Evolutionary conservation across 1,140 invertebrate genomes (phyloP), one percentile per base, ranked within the genome.

Genomic region (Whitmania pigra): DNA sequence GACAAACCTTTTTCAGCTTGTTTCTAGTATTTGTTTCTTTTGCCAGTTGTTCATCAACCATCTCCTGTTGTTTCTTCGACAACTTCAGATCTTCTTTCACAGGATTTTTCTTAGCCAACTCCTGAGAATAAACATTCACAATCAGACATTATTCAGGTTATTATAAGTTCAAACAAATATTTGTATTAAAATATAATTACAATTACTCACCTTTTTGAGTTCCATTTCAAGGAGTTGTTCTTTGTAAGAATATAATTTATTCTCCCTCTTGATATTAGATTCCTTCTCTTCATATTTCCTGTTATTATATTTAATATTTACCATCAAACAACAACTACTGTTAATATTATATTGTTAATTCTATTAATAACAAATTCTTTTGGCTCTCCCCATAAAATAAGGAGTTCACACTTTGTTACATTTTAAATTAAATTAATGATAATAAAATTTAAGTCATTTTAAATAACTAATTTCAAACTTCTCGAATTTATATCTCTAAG

Each of bases 201-300:
- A 13, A 72, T 67, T 72, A 11, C n/a, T 40, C 40, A 13, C 83
- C 78, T 92, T 88, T 53, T 90, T 85, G 49, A 98, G 82, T 78
- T 94, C 90, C 71, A 96, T 81, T 80, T 97, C 95, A 79, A 95
- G 94, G 77, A 95, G 84, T 80, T 98, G 95, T 77, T 98, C 95
- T 79, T 95, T 94, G 80, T 93, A 96, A 22, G 92, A 94, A 80
- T 98, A 98, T 3, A 88, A 90, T 84, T 97, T 98, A 79, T 91
- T 97, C 79, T 98, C 94, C 55, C 94, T 85, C 82, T 94, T 95
- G 78, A 98, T 86, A 77, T 98, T 97, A 84, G 90, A 89, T 22
- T 87, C 86, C 68, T 79, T 74, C 0, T 76, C 76, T 25, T 86
- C 85, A 36, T 79, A 76, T 69, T 85, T 82, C 74, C 78, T 49